Evolutionary conservation across 2,888 invertebrate genomes (phyloP).

Genomic region (Rhorus exstirpatorius): DNA sequence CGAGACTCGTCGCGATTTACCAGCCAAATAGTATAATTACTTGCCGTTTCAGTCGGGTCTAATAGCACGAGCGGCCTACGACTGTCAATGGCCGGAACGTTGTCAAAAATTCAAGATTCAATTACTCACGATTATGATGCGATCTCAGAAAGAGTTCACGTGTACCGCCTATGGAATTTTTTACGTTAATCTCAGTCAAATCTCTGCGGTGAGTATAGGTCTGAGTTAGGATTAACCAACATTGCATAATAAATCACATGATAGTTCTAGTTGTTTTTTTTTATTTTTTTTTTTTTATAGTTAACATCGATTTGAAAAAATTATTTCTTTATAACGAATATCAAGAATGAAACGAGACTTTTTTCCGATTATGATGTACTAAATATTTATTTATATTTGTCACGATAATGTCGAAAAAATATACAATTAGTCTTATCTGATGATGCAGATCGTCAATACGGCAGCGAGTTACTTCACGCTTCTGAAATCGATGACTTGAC

Average conservation of each 20-base stretch:
- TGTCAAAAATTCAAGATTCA: conserved; percentile 45
- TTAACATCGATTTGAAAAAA: no score
- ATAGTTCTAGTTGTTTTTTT: background rate
- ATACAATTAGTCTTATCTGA: no score
- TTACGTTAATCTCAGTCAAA: conserved; percentile 54
- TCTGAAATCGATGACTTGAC: conserved; percentile 62
- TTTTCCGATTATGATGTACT: no score
- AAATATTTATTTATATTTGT: no score
- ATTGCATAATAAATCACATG: no score
- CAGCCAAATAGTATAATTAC: background rate
- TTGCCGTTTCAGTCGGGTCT: conserved; percentile 39
- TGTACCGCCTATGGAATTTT: conserved; percentile 66
- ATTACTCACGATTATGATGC: conserved; percentile 52
- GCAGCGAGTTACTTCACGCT: conserved; percentile 65
- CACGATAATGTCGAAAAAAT: no score
- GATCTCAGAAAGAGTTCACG: conserved; percentile 56
- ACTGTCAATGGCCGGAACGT: conserved; percentile 57
- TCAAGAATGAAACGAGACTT: no score
- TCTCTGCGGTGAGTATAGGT: conserved; percentile 40
- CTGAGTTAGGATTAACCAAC: no score
- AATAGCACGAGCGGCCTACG: conserved; percentile 58
- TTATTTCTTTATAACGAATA: no score
- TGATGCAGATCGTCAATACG: conserved; percentile 62
- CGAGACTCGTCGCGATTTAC: background rate
- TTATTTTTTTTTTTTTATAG: no score